phyloP scores from a whole-genome alignment of 1,140 invertebrate genomes.

The Papilio machaon region DNA sequence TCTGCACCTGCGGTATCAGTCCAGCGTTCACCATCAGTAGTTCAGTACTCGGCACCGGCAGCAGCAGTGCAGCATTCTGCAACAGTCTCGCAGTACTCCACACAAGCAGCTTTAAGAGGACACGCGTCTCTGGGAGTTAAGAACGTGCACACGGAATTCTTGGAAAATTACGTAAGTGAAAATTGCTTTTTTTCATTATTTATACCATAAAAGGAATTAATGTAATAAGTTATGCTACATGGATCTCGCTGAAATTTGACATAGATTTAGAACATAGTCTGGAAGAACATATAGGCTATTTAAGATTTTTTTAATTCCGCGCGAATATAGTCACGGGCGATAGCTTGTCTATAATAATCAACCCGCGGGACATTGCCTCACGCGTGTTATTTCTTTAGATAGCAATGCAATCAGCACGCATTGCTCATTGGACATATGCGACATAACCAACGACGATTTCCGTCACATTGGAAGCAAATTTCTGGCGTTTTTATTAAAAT shows the following conservation, averaged over 20 bases:
- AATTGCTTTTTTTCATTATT: constrained; percentile 16
- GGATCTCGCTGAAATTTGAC: too few relatives aligned
- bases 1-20: constrained; percentile 50
- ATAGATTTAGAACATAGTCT: too few relatives aligned
- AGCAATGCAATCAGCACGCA: constrained; percentile 56
- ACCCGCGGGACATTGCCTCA: constrained; percentile 47
- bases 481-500: too few relatives aligned
- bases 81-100: constrained; percentile 42
- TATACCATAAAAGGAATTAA: background rate
- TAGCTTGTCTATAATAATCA: too few relatives aligned
- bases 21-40: constrained; percentile 50
- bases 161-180: constrained; percentile 83
- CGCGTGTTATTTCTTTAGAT: constrained; percentile 52
- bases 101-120: constrained; percentile 36
- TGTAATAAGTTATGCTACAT: background rate
- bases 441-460: constrained; percentile 38
- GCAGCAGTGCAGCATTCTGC: constrained; percentile 41
- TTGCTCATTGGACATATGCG: constrained; percentile 47
- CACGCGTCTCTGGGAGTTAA: constrained; percentile 64
- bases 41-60: constrained; percentile 48
- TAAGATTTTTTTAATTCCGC: too few relatives aligned
- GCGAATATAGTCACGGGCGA: too few relatives aligned
- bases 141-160: constrained; percentile 82
- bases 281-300: too few relatives aligned
- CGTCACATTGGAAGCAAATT: constrained; percentile 38